These are phyloP conservation scores for Entomobrya multifasciata DNA, from an alignment of 2,888 invertebrate species.

Conservation along the genomic window DNA sequence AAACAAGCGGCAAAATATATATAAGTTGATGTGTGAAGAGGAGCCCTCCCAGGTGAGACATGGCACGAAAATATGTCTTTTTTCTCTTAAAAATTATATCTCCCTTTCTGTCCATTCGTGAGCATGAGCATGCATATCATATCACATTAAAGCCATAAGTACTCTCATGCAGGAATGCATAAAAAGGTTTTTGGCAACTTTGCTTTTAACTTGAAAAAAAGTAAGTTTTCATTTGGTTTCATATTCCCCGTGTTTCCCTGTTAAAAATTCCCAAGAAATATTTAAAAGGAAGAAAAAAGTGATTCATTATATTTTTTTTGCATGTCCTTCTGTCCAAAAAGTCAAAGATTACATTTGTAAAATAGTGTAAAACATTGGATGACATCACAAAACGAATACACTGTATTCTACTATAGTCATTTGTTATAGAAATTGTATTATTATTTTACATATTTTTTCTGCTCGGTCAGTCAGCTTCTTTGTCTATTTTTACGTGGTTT, in stretches of 20 bases:
- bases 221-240: conserved; percentile 16
- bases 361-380: conserved; percentile 45
- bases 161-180: too few species aligned
- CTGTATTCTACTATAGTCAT: conserved; percentile 3
- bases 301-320: conserved; percentile 43
- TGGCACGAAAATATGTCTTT: conserved; percentile 1
- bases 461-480: too few species aligned
- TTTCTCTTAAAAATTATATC: background rate
- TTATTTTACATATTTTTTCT: background rate
- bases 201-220: background rate
- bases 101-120: background rate
- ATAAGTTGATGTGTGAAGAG: conserved; percentile 63
- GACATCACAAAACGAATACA: conserved; percentile 20
- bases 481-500: conserved; percentile 23
- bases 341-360: conserved; percentile 61
- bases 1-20: too few species aligned
- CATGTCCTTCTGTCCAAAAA: conserved; percentile 42
- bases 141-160: too few species aligned
- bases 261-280: conserved; percentile 19
- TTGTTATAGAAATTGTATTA: conserved; percentile 23
- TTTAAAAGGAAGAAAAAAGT: background rate
- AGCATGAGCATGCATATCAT: conserved; percentile 18
- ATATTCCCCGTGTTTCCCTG: conserved; percentile 35
- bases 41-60: conserved; percentile 66
- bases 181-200: conserved; percentile 9